Evolutionary conservation across 2,113 vertebrate species (phyloP).

Genomic region (Pachyramphus minor): DNA sequence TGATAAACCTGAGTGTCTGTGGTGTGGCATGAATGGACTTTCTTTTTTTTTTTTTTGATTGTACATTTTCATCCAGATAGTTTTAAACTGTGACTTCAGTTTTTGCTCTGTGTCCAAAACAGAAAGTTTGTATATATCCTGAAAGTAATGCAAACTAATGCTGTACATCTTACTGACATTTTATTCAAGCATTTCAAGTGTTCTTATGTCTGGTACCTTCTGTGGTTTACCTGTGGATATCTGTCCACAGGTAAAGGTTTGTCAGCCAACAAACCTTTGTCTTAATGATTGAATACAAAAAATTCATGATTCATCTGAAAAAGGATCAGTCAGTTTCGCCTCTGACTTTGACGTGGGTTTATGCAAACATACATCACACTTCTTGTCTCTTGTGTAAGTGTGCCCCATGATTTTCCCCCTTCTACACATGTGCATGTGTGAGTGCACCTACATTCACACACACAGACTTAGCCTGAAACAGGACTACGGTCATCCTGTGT

Average conservation of each 20-base stretch:
- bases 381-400: background rate
- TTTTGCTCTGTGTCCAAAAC: background rate
- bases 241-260: too few relatives aligned
- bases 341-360: background rate
- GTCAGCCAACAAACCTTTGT: background rate
- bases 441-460: background rate
- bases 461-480: background rate
- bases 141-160: background rate
- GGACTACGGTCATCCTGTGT: background rate
- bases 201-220: background rate
- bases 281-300: background rate
- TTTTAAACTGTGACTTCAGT: background rate
- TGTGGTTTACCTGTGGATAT: background rate
- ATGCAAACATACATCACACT: background rate
- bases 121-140: background rate
- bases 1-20: background rate
- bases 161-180: background rate
- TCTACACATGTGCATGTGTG: rapidly evolving
- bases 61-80: background rate
- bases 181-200: background rate
- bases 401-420: background rate
- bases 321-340: background rate
- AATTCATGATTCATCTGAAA: background rate
- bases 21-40: background rate
- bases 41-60: background rate